phyloP scores from a whole-genome alignment of 2,797 vertebrate species.

The Iguana delicatissima region DNA sequence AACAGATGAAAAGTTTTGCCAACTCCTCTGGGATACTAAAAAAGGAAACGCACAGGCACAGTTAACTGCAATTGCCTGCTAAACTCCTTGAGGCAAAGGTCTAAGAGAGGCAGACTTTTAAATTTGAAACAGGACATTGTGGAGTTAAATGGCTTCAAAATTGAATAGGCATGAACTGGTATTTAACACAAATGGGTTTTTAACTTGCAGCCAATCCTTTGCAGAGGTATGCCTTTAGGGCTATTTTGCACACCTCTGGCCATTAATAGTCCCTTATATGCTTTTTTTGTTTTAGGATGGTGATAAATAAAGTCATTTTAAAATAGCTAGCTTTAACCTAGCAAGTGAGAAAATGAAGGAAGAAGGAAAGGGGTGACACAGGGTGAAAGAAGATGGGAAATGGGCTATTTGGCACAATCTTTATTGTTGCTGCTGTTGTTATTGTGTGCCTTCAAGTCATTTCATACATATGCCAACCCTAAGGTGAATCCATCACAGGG shows the following conservation, averaged over 20 bases:
- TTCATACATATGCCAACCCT: no score
- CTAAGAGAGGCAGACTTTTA: not conserved
- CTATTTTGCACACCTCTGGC: not conserved
- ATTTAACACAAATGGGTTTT: not conserved
- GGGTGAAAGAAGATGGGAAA: not conserved
- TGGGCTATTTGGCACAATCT: not conserved
- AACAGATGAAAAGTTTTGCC: not conserved
- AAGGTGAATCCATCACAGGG: no score
- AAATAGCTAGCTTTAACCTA: not conserved
- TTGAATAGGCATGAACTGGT: not conserved
- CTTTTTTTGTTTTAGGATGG: no score
- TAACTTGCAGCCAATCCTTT: not conserved
- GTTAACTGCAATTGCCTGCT: not conserved
- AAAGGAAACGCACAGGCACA: not conserved
- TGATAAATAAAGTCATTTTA: not conserved
- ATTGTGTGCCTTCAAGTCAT: no score
- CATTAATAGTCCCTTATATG: not conserved
- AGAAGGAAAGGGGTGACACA: not conserved
- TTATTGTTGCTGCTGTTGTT: not conserved
- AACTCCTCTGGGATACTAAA: not conserved
- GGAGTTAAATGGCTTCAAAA: constrained; percentile 11
- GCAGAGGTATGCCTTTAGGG: not conserved
- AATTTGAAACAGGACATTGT: not conserved
- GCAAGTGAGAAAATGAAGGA: not conserved
- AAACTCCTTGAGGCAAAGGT: not conserved